Conservation (phyloP, 2,113 vertebrate genomes). For the Heterocephalus glaber region DNA sequence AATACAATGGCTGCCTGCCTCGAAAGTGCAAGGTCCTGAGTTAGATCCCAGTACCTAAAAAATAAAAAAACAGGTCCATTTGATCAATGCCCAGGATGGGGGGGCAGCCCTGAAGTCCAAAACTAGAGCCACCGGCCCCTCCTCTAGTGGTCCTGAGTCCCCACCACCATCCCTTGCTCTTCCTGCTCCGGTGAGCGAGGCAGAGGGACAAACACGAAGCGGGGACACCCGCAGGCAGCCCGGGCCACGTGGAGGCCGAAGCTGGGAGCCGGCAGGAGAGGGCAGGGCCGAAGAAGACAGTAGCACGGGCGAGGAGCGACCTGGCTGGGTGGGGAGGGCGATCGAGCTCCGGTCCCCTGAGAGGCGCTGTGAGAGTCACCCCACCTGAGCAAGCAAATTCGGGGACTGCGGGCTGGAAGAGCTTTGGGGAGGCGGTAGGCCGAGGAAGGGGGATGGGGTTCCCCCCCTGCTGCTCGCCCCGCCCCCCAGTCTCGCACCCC, state of each 20-base stretch:
- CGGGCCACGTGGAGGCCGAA: background rate
- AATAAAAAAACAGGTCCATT: too few species aligned
- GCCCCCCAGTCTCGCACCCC: background rate
- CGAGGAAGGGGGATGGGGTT: background rate
- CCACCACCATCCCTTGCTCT: background rate
- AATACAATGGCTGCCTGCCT: too few species aligned
- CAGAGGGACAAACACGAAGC: fast-evolving
- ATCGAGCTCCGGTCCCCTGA: background rate
- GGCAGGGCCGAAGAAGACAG: background rate
- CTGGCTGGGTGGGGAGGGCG: background rate
- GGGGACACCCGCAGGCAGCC: background rate
- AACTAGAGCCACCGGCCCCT: background rate
- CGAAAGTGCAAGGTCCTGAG: too few species aligned
- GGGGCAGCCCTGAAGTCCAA: background rate
- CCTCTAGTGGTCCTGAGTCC: background rate
- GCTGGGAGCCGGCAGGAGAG: background rate
- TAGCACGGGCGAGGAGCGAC: background rate
- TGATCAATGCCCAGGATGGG: background rate
- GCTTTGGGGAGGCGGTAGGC: fast-evolving
- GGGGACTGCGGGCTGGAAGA: fast-evolving
- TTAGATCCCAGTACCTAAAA: too few species aligned
- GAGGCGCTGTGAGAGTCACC: background rate
- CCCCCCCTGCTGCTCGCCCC: background rate
- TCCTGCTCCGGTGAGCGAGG: background rate
- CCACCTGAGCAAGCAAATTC: background rate